phyloP scores from a whole-genome alignment of 2,113 vertebrate genomes.

The Pluvialis apricaria region DNA sequence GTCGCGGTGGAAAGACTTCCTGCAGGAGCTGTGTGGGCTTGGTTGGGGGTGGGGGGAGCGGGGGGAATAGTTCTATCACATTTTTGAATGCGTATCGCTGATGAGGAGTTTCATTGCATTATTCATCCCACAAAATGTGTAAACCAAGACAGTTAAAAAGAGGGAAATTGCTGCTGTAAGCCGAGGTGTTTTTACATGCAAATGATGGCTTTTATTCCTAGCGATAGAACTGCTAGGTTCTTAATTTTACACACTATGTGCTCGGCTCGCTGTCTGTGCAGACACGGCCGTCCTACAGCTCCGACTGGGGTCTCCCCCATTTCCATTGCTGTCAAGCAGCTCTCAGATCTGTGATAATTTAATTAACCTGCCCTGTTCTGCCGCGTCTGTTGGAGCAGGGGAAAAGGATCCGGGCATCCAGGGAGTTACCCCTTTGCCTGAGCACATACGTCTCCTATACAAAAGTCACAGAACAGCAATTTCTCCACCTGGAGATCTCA shows the following conservation, averaged over 20 bases:
- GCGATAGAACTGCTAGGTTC: not conserved
- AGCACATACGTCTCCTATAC: accelerated
- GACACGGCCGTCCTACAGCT: not conserved
- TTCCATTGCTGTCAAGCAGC: not conserved
- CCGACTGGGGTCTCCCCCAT: not conserved
- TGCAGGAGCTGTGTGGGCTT: not conserved
- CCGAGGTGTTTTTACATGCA: not conserved
- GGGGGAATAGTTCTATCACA: not conserved
- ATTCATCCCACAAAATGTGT: constrained; percentile 34
- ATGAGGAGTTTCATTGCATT: constrained; percentile 28
- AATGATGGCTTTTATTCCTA: not conserved
- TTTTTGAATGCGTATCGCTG: not conserved
- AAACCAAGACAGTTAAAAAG: not conserved
- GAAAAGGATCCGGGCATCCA: not conserved
- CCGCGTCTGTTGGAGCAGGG: not conserved
- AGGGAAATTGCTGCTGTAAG: not conserved
- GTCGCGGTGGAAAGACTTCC: not conserved
- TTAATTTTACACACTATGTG: not conserved
- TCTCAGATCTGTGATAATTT: constrained; percentile 18
- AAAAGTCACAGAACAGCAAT: not conserved
- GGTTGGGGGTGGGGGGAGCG: too few relatives aligned
- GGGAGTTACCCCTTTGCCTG: not conserved
- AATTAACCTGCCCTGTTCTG: not conserved
- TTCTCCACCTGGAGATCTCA: not conserved
- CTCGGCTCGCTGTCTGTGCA: not conserved